Base-by-base conservation (phyloP, 2,113 vertebrate species). In the Noturus placidus region DNA sequence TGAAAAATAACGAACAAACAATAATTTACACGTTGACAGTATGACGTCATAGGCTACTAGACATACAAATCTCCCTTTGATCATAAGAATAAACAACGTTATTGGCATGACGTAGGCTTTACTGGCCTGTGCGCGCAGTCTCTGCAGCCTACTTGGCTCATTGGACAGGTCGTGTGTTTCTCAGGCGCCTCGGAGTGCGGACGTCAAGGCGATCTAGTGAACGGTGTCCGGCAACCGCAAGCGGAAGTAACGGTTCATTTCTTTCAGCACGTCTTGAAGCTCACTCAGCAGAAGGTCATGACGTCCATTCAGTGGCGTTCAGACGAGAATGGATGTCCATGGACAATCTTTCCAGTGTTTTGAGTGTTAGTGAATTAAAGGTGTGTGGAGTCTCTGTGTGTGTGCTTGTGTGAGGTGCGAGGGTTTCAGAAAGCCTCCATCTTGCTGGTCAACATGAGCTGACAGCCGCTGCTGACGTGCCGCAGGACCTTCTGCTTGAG, bases 401-500 rank as follows among this genome's bases (percentile, higher is more conserved):
- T 89, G 91, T 56, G 50, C n/a, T 57, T 57, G 78, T 89, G 91
- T 72, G 52, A 35, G 56, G 5, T n/a, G n/a, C n/a, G n/a, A n/a
- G 33, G 10, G 33, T 27, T 35, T 90, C 93, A 96, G 92, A 96
- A 96, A 5, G 94, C 92, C 90, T 96, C 97, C 91, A 97, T 94
- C 89, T 98, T 97, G 54, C 96, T 96, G 4, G 96, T 96, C 0
- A 97, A 91, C 91, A 98, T 97, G 87, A 99, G 95, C 92, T 98
- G 97, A 91, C 97, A 99, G 86, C 97, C 97, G 89, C 96, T 97
- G 89, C 96, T 97, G 87, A 98, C 96, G 33, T 99, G 97, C 57
- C 96, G 97, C 86, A 97, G 94, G 87, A 99, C 97, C 89, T 97
- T 97, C 91, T 97, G 97, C 82, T 98, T 97, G 76, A 99, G 96